phyloP scores from a whole-genome alignment of 2,888 invertebrate species.

The Trisateles emortualis region DNA sequence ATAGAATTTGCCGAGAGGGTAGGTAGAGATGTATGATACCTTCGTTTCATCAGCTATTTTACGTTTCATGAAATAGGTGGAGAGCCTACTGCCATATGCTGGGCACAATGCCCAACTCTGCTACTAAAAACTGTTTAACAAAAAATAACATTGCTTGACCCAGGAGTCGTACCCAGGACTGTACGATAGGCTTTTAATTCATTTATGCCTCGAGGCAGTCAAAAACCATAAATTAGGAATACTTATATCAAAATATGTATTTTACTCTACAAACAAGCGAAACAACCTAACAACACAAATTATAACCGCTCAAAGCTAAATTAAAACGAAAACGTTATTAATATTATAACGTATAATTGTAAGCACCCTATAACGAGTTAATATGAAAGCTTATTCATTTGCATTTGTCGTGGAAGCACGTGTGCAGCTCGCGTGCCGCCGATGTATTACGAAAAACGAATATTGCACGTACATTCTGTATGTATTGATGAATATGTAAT shows the following conservation, averaged over 20 bases:
- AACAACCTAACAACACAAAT: constrained; percentile 11
- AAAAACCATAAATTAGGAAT: no score
- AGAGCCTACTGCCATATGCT: no score
- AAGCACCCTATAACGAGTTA: constrained; percentile 69
- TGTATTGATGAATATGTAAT: constrained; percentile 36
- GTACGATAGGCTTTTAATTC: no score
- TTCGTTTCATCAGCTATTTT: no score
- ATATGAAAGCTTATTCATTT: constrained; percentile 81
- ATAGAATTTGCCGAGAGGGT: no score
- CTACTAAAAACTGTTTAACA: no score
- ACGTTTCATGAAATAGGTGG: no score
- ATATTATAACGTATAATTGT: constrained; percentile 39
- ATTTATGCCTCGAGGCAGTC: no score
- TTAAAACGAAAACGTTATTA: constrained; percentile 25
- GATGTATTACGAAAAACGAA: constrained; percentile 73
- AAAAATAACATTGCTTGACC: no score
- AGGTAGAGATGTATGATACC: no score
- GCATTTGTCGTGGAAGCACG: constrained; percentile 80
- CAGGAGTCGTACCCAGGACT: no score
- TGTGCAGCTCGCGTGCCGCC: constrained; percentile 77
- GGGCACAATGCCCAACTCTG: no score
- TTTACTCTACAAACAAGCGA: not conserved
- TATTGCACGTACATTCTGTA: constrained; percentile 59
- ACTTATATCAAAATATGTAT: not conserved
- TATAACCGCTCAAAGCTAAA: constrained; percentile 24